Evolutionary conservation across 2,113 vertebrate species (phyloP).

Genomic region (Bothrops jararaca): DNA sequence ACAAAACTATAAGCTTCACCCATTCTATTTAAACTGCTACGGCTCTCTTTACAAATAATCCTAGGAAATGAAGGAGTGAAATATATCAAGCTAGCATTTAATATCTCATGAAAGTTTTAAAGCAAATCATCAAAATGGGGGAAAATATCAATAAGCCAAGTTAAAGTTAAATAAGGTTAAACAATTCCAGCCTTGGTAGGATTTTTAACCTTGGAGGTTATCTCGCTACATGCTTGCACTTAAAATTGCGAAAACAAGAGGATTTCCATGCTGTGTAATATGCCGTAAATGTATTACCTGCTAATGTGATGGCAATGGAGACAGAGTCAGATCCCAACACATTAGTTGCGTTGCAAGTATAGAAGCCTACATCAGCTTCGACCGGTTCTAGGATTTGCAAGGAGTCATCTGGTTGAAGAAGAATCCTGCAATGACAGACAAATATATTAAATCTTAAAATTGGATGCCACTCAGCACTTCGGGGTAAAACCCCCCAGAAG

Average conservation of each 20-base stretch:
- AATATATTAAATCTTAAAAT: conserved; percentile 26
- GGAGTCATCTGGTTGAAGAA: conserved; percentile 82
- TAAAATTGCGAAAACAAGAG: neutral
- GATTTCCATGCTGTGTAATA: neutral
- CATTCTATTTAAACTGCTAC: neutral
- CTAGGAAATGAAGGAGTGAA: neutral
- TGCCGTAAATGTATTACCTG: conserved; percentile 72
- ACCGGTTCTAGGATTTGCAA: conserved; percentile 84
- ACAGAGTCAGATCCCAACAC: conserved; percentile 80
- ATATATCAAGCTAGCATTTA: neutral
- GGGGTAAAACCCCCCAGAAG: neutral
- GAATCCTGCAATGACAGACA: conserved; percentile 77
- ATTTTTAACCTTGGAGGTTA: neutral
- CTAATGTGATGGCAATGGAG: conserved; percentile 83
- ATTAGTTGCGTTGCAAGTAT: conserved; percentile 88
- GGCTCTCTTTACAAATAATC: neutral
- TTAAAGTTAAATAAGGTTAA: neutral
- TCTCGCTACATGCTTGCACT: neutral
- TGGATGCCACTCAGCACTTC: neutral
- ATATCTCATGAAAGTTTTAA: neutral
- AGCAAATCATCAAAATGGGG: neutral
- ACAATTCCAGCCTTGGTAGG: neutral
- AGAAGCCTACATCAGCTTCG: conserved; percentile 88
- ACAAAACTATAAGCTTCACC: neutral
- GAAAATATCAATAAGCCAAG: neutral